These are phyloP conservation scores for Stercorarius parasiticus DNA, from an alignment of 2,113 vertebrate genomes.

Conservation along the genomic window DNA sequence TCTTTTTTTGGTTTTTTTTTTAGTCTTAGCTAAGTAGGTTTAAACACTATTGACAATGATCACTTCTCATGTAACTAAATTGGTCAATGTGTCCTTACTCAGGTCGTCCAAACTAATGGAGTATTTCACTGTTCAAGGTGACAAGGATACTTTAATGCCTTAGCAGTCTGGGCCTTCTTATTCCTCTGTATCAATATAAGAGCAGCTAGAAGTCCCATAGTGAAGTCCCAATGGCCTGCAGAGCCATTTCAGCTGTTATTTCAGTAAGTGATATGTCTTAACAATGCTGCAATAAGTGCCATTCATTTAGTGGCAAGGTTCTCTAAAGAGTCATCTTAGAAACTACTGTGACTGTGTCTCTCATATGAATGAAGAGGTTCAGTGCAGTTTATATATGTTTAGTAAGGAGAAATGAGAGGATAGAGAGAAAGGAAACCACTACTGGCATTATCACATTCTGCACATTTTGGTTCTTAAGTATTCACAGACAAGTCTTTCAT, in stretches of 20 bases:
- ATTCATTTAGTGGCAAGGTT: neutral
- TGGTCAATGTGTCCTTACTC: neutral
- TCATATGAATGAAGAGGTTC: neutral
- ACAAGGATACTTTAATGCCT: neutral
- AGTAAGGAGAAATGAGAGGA: neutral
- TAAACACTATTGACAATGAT: neutral
- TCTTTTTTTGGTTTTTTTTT: neutral
- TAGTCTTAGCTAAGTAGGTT: neutral
- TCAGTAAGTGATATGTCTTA: neutral
- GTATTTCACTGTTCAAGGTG: neutral
- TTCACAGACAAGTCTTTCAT: neutral
- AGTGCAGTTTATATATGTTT: neutral
- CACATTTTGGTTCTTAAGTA: neutral
- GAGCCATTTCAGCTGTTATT: neutral
- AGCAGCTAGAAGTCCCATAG: neutral
- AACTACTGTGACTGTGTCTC: neutral
- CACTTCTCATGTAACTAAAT: neutral
- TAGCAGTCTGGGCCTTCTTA: neutral
- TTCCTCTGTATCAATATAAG: accelerated
- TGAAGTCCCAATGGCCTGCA: too few species aligned
- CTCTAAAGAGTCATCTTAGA: neutral
- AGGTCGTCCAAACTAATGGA: neutral
- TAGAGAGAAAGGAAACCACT: neutral
- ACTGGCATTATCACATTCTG: neutral
- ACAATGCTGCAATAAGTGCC: neutral